Base-by-base conservation (phyloP, 2,797 vertebrate species). In the Pipistrellus nathusii region DNA sequence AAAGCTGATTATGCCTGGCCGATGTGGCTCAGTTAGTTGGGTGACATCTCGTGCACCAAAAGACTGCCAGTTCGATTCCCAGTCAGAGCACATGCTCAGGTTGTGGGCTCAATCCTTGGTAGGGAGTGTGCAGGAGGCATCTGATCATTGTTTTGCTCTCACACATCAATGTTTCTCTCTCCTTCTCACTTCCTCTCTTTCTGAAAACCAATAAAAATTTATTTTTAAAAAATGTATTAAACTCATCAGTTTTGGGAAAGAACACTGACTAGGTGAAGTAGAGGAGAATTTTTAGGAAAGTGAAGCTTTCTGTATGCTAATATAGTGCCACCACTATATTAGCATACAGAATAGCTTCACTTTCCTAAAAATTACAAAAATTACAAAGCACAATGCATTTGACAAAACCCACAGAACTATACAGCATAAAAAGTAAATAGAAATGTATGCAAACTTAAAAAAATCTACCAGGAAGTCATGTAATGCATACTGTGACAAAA, bases 401-500 rank as follows among this genome's bases (percentile, higher is more conserved):
- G 62, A 59, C 32, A 81, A 93, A 87, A 91, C 7, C 68, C 48
- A 87, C 1, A 86, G 53, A 85, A 87, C 57, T 59, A 69, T 41
- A 27, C 2, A 64, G 57, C 17, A 83, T 35, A 32, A 84, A 89
- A 51, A 81, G 44, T 69, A 85, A 92, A 80, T 11, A 1, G 23
- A 44, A 76, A 59, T 78, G 35, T 57, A 77, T 64, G 15, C 8
- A 30, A 90, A 85, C 53, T 64, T 81, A 72, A 71, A 77, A 66
- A 25, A 55, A 23, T 48, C 35, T 77, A 38, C 23, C 32, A 59
- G 46, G 64, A 80, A 48, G 38, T 71, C 66, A 71, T 44, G 25
- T 59, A 84, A 85, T 30, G 17, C 53, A 59, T 21, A 64, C 18
- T 35, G 23, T 73, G 68, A 94, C 25, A 27, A 38, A 87, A 92